A percentile compares a stretch with the other conserved stretches of the same genome.
phyloP scores from a whole-genome alignment of 2,113 vertebrate genomes.

The Clarias magur region DNA sequence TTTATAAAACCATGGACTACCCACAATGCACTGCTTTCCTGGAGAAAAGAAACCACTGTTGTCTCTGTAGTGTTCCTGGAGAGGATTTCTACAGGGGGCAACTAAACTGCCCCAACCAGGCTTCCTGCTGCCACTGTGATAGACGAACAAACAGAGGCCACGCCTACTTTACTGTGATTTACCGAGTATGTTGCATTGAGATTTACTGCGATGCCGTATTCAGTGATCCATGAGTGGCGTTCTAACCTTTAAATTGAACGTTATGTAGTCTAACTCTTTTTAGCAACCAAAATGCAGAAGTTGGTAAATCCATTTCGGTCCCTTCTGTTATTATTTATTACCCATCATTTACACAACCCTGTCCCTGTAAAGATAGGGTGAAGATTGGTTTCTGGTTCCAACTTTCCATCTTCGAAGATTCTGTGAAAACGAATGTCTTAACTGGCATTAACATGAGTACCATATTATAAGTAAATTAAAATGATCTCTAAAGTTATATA shows the following conservation, averaged over 20 bases:
- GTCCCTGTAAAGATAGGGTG: neutral
- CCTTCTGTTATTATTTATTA: neutral
- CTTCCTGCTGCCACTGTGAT: neutral
- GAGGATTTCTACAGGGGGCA: neutral
- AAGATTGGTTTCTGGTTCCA: neutral
- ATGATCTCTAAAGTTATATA: neutral
- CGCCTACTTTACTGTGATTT: neutral
- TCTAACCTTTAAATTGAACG: neutral
- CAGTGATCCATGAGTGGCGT: neutral
- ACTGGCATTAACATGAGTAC: neutral
- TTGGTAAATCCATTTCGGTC: neutral
- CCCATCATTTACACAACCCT: neutral
- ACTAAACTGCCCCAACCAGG: neutral
- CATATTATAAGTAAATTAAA: neutral
- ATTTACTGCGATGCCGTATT: neutral
- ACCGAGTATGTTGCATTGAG: too few relatives aligned
- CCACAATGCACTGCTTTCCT: neutral
- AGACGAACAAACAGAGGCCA: neutral
- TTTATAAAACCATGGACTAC: neutral
- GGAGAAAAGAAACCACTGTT: neutral
- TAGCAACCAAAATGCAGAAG: neutral
- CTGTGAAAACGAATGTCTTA: neutral
- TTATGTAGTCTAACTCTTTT: neutral
- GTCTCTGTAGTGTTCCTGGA: neutral
- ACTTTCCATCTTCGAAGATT: neutral